phyloP scores from a whole-genome alignment of 2,888 invertebrate genomes.

The Notodonta dromedarius region DNA sequence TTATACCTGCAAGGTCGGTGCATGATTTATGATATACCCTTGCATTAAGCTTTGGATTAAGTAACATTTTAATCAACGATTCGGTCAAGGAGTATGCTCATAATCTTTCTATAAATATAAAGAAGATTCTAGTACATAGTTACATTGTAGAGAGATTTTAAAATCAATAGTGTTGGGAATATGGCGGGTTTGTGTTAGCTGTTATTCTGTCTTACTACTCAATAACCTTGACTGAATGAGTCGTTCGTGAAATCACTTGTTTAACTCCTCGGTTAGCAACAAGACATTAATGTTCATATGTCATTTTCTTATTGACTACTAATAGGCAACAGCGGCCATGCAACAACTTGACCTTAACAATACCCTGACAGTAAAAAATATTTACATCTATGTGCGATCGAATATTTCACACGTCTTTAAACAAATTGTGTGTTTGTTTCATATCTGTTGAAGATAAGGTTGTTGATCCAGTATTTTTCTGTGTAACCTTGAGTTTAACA shows the following conservation, averaged over 20 bases:
- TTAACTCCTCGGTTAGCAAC: constrained; percentile 42
- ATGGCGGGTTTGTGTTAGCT: constrained; percentile 20
- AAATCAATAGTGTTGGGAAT: constrained; percentile 16
- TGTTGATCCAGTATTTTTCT: constrained; percentile 41
- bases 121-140: not conserved
- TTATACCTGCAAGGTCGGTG: constrained; percentile 48
- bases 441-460: constrained; percentile 53
- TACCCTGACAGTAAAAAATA: constrained; percentile 40
- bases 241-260: constrained; percentile 46
- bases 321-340: constrained; percentile 22
- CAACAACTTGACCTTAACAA: constrained; percentile 29
- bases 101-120: constrained; percentile 8
- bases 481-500: constrained; percentile 64
- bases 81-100: constrained; percentile 50
- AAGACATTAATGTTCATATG: constrained; percentile 28
- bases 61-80: constrained; percentile 42
- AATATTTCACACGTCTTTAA: constrained; percentile 38
- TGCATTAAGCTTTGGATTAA: constrained; percentile 42
- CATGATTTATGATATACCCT: constrained; percentile 52
- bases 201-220: constrained; percentile 40
- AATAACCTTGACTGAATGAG: constrained; percentile 56
- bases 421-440: constrained; percentile 38
- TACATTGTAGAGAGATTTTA: constrained; percentile 8
- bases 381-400: constrained; percentile 25
- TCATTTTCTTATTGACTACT: constrained; percentile 30